Percentiles rank a stretch among this genome's conserved stretches.
phyloP scores from a whole-genome alignment of 2,797 vertebrate genomes.

The Taeniopygia guttata region DNA sequence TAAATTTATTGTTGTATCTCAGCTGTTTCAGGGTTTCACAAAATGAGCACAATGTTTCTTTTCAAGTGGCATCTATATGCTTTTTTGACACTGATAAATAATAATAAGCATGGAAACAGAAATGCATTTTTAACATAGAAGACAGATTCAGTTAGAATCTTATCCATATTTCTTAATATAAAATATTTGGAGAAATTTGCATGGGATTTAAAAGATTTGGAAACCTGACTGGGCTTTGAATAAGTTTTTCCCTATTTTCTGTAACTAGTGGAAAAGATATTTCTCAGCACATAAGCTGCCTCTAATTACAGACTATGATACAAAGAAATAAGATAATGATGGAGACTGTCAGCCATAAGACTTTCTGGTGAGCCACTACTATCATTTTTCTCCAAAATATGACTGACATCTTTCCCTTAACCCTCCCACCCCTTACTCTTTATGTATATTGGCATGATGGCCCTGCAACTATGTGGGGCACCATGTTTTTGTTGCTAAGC shows the following conservation, averaged over 20 bases:
- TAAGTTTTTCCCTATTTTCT: background rate
- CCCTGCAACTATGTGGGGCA: background rate
- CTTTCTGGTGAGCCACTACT: slow-evolving; percentile 21
- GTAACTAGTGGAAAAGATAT: slow-evolving; percentile 22
- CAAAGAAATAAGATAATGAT: slow-evolving; percentile 22
- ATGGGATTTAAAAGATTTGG: background rate
- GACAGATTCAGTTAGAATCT: background rate
- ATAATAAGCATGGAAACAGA: background rate
- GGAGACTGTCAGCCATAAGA: slow-evolving; percentile 1
- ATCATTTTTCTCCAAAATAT: slow-evolving; percentile 12
- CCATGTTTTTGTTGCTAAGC: slow-evolving; percentile 23
- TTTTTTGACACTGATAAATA: background rate
- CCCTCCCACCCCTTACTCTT: background rate
- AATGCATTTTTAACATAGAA: background rate
- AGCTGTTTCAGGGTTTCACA: slow-evolving; percentile 19
- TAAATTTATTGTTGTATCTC: background rate
- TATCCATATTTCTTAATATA: slow-evolving; percentile 1
- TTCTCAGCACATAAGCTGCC: background rate
- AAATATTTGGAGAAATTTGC: background rate
- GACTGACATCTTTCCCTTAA: slow-evolving; percentile 38
- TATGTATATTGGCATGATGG: slow-evolving; percentile 16
- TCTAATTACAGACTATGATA: background rate
- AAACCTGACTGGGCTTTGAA: background rate
- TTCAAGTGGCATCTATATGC: background rate
- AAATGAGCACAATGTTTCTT: background rate